Conservation (phyloP, 30 jellyfish, hydroid and myxozoan genomes). For the Cassiopea andromeda region DNA sequence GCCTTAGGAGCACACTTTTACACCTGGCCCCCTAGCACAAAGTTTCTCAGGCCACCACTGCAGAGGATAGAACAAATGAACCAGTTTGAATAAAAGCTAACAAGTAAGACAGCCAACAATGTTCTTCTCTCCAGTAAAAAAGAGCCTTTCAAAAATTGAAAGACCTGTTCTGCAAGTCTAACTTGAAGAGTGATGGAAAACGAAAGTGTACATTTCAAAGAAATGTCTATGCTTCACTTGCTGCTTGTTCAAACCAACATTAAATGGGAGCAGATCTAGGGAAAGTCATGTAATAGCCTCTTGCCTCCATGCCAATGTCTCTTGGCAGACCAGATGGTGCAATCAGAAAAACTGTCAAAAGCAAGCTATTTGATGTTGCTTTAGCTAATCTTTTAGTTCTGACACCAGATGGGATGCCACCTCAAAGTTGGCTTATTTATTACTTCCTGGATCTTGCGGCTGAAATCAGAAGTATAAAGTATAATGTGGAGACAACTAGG, state of each 20-base stretch:
- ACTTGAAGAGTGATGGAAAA: slow-evolving; percentile 1
- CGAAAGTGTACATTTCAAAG: slow-evolving; percentile 32
- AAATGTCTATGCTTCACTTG: slow-evolving; percentile 36
- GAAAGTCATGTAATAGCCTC: slow-evolving; percentile 34
- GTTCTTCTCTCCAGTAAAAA: slow-evolving; percentile 41
- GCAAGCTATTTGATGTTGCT: slow-evolving; percentile 31
- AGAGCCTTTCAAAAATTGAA: slow-evolving; percentile 4
- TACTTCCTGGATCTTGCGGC: slow-evolving; percentile 47
- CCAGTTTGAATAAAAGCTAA: slow-evolving; percentile 4
- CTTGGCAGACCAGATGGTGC: slow-evolving; percentile 59
- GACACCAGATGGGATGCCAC: slow-evolving; percentile 19
- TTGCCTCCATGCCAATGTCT: slow-evolving; percentile 28
- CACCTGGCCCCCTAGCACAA: no score
- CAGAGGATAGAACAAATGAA: slow-evolving; percentile 3
- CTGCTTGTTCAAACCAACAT: slow-evolving; percentile 30
- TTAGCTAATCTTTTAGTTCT: not conserved
- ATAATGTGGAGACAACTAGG: slow-evolving; percentile 14
- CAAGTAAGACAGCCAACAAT: not conserved
- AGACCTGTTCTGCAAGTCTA: slow-evolving; percentile 5
- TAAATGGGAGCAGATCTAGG: slow-evolving; percentile 37
- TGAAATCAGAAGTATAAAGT: not conserved
- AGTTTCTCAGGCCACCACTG: no score
- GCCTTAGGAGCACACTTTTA: no score
- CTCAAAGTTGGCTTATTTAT: not conserved
- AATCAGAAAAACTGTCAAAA: slow-evolving; percentile 27